A percentile compares a stretch with the other conserved stretches of the same genome.
Conservation (phyloP, 1,140 invertebrate genomes). For the Laupala kohalensis region DNA sequence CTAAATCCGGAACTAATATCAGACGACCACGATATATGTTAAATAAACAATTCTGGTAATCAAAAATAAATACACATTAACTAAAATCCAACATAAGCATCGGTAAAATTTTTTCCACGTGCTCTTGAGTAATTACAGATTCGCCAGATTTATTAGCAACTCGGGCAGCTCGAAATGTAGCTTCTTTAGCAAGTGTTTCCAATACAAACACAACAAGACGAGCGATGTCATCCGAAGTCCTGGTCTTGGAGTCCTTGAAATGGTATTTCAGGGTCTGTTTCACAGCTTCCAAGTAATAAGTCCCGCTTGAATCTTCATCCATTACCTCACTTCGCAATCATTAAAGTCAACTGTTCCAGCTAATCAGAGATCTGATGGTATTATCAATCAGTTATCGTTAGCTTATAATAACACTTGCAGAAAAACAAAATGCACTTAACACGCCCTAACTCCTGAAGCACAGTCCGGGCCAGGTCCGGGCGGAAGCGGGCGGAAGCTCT, state of each 20-base stretch:
- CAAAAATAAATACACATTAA: neutral
- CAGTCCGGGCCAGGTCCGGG: too few relatives aligned
- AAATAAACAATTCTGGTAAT: too few relatives aligned
- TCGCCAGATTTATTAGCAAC: neutral
- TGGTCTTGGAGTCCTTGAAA: neutral
- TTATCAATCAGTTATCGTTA: too few relatives aligned
- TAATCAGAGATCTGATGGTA: too few relatives aligned
- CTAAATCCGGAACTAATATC: too few relatives aligned
- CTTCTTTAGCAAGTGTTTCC: neutral
- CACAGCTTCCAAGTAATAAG: neutral
- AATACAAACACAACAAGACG: neutral
- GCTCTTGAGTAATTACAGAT: neutral
- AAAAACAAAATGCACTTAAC: too few relatives aligned
- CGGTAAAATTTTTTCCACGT: neutral
- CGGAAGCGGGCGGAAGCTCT: too few relatives aligned
- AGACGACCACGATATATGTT: too few relatives aligned
- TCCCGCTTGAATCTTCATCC: neutral
- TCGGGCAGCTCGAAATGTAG: neutral
- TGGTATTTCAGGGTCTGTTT: neutral
- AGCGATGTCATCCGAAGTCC: neutral
- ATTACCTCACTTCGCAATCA: too few relatives aligned
- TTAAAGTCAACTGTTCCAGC: too few relatives aligned
- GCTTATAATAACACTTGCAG: too few relatives aligned
- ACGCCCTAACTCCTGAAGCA: too few relatives aligned
- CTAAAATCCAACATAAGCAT: neutral